Evolutionary conservation across 2,888 invertebrate genomes (phyloP), one percentile per base, ranked within the genome.

Genomic region (Zeuzera pyrina): DNA sequence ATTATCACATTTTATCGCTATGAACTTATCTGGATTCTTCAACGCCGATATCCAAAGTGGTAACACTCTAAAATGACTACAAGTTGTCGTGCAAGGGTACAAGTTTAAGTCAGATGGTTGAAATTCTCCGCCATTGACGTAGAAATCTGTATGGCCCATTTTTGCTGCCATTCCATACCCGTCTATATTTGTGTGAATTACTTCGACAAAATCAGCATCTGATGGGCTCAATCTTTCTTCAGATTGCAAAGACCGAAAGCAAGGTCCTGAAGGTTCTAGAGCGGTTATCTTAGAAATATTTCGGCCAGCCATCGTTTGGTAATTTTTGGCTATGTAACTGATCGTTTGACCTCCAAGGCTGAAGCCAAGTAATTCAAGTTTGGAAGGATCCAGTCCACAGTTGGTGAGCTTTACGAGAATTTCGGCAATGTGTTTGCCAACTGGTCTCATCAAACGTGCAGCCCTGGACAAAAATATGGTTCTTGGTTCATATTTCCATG

Each of bases 121-220:
- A 42, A 56, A 81, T 36, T 83, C 83, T 0, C 81, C 83, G 0
- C 83, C 83, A 24, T 83, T 83, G 1, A 81, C 54, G 37, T 77
- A 83, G 12, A 77, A 60, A 33, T 83, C 79, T 0, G 81, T 65
- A 32, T 83, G 81, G 0, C 83, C 83, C 78, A 81, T 77, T 0
- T 47, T 55, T 0, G 62, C 43, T 0, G 79, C 77, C 78, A 83
- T 81, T 1, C 83, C 83, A 12, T 62, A 81, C 0, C 71, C 81
- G 29, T 83, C 83, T n/a, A 81, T 77, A 31, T 81, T 83, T 0
- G 79, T 79, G 31, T 83, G 81, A 3, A 83, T 45, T 0, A 81
- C 78, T 45, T 74, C 68, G 1, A 83, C 78, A 22, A 76, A 81
- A 34, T 78, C 76, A 0, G 79, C 79, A 29, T 79, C 56, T 0